Evolutionary conservation across 1,140 invertebrate species (phyloP).

Genomic region (Drosophila sp.): DNA sequence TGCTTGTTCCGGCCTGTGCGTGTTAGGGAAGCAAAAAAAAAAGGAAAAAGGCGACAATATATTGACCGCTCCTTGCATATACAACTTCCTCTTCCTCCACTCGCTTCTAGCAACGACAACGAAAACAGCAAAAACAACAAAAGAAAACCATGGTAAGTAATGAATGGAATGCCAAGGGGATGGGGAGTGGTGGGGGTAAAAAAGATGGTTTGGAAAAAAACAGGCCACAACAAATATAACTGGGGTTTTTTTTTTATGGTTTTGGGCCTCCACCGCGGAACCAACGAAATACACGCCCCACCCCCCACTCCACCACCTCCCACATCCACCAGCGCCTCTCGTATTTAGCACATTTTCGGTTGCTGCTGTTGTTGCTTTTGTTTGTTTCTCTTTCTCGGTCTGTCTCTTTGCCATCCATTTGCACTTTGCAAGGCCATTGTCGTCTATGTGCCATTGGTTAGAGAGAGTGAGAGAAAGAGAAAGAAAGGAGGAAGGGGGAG

Average conservation of each 20-base stretch:
- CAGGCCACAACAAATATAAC: constrained; percentile 8
- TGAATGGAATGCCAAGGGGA: not conserved
- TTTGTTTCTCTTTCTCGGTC: constrained; percentile 2
- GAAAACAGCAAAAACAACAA: not conserved
- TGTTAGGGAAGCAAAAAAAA: not conserved
- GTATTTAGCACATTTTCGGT: constrained; percentile 5
- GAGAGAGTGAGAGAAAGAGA: not conserved
- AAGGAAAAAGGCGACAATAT: not conserved
- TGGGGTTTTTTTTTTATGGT: not conserved
- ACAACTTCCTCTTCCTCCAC: constrained; percentile 1
- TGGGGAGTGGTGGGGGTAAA: not conserved
- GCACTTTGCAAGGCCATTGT: constrained; percentile 5
- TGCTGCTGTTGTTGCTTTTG: not conserved
- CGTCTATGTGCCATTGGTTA: not conserved
- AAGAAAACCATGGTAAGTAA: constrained; percentile 21
- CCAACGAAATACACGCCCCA: not conserved
- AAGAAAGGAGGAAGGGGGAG: not conserved
- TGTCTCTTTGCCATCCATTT: constrained; percentile 4
- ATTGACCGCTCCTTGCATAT: constrained; percentile 10
- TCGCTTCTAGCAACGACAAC: not conserved
- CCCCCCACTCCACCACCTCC: not conserved
- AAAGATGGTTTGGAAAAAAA: not conserved
- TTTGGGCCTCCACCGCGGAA: not conserved
- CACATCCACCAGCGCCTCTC: not conserved
- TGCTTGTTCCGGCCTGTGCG: constrained; percentile 8